phyloP scores from a whole-genome alignment of 1,140 invertebrate genomes.

The Calosoma granatense region DNA sequence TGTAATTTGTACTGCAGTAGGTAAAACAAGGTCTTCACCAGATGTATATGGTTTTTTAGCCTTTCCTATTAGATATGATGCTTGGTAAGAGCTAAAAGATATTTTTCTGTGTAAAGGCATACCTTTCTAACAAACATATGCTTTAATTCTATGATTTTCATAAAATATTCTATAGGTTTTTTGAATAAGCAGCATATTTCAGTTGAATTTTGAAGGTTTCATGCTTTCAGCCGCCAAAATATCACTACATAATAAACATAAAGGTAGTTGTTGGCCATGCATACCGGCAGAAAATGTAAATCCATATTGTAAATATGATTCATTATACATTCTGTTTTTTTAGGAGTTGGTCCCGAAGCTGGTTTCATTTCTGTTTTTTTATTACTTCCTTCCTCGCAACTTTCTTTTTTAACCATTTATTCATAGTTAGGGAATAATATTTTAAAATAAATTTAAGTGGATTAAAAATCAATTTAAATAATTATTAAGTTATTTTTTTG shows the following conservation, averaged over 20 bases:
- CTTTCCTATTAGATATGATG: background rate
- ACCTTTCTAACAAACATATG: conserved; percentile 2
- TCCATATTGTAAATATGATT: conserved; percentile 6
- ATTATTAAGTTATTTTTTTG: background rate
- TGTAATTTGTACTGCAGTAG: conserved; percentile 4
- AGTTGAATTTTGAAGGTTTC: conserved; percentile 1
- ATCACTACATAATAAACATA: conserved; percentile 6
- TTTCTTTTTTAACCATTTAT: conserved; percentile 8
- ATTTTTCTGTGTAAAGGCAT: conserved; percentile 6
- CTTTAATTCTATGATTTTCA: background rate
- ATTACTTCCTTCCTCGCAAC: background rate
- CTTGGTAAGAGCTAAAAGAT: conserved; percentile 8
- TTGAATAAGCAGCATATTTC: background rate
- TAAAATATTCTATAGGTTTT: conserved; percentile 9
- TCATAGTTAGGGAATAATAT: conserved; percentile 1
- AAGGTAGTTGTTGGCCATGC: conserved; percentile 3
- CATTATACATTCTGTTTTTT: background rate
- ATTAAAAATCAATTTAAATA: conserved; percentile 3
- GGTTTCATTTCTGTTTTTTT: background rate
- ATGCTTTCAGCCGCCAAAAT: background rate
- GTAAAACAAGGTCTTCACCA: background rate
- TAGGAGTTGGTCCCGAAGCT: background rate
- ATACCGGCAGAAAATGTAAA: conserved; percentile 2
- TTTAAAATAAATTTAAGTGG: too few species aligned
- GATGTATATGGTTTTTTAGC: background rate